Conservation (phyloP, 1,140 invertebrate genomes). For the Drosophila eugracilis region DNA sequence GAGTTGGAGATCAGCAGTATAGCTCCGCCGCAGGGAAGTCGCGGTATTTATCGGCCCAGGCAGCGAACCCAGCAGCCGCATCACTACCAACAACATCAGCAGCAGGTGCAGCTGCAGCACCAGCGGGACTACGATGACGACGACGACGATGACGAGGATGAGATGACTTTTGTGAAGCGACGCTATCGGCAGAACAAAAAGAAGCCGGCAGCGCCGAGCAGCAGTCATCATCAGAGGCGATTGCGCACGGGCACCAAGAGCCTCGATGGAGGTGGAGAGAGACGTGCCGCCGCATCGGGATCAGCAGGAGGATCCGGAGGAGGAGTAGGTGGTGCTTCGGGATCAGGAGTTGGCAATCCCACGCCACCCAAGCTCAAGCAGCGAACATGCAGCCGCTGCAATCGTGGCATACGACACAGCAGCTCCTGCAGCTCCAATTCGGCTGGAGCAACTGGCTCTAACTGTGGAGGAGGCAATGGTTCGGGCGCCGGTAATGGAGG, state of each 20-base stretch:
- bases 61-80: slow-evolving; percentile 34
- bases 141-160: slow-evolving; percentile 76
- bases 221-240: slow-evolving; percentile 74
- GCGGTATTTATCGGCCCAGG: slow-evolving; percentile 40
- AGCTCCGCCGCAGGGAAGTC: slow-evolving; percentile 42
- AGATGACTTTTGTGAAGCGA: slow-evolving; percentile 68
- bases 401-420: slow-evolving; percentile 84
- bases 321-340: slow-evolving; percentile 9
- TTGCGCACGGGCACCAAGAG: slow-evolving; percentile 75
- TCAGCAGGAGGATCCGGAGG: slow-evolving; percentile 17
- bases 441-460: slow-evolving; percentile 85
- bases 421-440: slow-evolving; percentile 89
- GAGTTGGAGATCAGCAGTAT: slow-evolving; percentile 68
- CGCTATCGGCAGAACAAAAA: slow-evolving; percentile 83
- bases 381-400: slow-evolving; percentile 78
- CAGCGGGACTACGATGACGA: slow-evolving; percentile 69
- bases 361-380: slow-evolving; percentile 53
- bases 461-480: slow-evolving; percentile 81
- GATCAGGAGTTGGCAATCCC: slow-evolving; percentile 18
- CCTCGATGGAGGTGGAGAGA: slow-evolving; percentile 59
- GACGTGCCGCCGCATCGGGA: slow-evolving; percentile 33
- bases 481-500: slow-evolving; percentile 87
- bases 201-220: slow-evolving; percentile 51
- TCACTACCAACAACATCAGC: slow-evolving; percentile 29
- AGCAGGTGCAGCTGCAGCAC: slow-evolving; percentile 21